Evolutionary conservation across 2,888 invertebrate genomes (phyloP).

Genomic region (Cantharis rustica): DNA sequence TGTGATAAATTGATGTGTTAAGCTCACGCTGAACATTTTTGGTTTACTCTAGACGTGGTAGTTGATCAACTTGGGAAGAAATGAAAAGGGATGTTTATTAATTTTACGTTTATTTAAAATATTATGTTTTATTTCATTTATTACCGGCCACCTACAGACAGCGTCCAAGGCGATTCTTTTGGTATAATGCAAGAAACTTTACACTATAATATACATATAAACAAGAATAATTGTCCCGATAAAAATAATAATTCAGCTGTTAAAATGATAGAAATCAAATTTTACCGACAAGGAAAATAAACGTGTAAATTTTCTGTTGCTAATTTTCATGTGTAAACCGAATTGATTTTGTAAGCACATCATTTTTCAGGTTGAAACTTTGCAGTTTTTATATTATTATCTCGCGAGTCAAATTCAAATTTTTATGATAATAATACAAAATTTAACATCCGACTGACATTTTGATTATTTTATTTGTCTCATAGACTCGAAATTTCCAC

Average conservation of each 20-base stretch:
- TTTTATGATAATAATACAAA: background rate
- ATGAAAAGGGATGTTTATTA: constrained; percentile 2
- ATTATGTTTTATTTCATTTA: background rate
- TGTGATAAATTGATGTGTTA: constrained; percentile 4
- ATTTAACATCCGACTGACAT: background rate
- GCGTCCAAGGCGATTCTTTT: background rate
- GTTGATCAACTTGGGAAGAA: constrained; percentile 1
- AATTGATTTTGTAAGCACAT: background rate
- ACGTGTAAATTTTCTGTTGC: background rate
- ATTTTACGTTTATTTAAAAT: background rate
- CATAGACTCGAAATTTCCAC: background rate
- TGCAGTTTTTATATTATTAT: background rate
- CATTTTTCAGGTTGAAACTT: background rate
- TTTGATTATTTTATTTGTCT: background rate
- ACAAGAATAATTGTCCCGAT: background rate
- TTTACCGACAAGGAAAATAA: background rate
- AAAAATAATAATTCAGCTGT: background rate
- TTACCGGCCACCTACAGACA: background rate
- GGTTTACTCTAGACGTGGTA: background rate
- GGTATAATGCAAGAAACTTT: no score
- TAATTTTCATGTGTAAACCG: background rate
- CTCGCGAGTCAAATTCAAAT: background rate
- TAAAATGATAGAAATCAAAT: background rate
- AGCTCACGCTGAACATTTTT: background rate
- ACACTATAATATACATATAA: no score